Conservation (phyloP, 1,140 invertebrate genomes). For the Bombus cullumanus region DNA sequence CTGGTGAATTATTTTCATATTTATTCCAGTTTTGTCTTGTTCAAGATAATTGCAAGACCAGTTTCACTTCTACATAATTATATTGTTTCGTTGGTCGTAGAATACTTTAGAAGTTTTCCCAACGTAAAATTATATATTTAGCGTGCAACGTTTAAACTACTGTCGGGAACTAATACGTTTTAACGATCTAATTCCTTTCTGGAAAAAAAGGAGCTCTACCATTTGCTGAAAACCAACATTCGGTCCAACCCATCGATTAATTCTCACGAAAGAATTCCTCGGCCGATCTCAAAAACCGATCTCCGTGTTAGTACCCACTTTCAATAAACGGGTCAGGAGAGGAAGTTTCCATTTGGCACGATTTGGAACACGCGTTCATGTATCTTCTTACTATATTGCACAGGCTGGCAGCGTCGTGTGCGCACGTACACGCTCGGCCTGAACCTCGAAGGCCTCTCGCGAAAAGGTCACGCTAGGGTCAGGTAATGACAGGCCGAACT, state of each 20-base stretch:
- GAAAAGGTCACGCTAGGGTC: slow-evolving; percentile 77
- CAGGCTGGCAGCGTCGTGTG: background rate
- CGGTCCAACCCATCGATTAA: background rate
- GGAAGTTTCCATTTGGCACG: slow-evolving; percentile 24
- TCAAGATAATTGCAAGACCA: background rate
- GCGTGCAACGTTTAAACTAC: background rate
- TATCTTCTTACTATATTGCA: slow-evolving; percentile 36
- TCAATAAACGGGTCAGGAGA: background rate
- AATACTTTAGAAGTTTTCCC: background rate
- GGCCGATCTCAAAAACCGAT: background rate
- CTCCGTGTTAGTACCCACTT: background rate
- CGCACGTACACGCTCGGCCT: slow-evolving; percentile 40
- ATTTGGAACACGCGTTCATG: slow-evolving; percentile 72
- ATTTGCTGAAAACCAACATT: no score
- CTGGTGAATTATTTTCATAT: background rate
- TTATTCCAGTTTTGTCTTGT: background rate
- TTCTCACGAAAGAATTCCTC: background rate
- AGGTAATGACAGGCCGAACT: slow-evolving; percentile 79
- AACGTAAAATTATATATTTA: background rate
- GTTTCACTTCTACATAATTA: background rate
- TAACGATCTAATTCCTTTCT: background rate
- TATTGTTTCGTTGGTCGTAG: background rate
- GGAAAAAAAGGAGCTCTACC: no score
- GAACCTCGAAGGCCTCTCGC: slow-evolving; percentile 74
- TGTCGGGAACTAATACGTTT: background rate